Conservation (phyloP, 1,140 invertebrate species). For the Atta texana region DNA sequence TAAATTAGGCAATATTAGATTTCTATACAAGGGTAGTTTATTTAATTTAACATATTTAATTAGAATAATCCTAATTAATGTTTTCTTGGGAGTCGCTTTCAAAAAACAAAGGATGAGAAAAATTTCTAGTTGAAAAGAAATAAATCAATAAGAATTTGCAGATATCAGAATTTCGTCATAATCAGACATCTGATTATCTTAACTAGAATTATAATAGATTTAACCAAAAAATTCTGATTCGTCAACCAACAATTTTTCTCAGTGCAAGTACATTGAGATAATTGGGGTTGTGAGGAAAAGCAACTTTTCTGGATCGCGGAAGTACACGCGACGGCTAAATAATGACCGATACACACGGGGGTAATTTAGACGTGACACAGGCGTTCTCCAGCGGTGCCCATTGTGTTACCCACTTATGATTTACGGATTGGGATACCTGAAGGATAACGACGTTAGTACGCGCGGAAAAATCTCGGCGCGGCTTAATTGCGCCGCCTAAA, state of each 20-base stretch:
- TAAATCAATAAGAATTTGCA: no score
- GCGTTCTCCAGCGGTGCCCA: constrained; percentile 32
- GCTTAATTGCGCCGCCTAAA: constrained; percentile 74
- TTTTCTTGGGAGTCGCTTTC: background rate
- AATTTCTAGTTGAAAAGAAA: no score
- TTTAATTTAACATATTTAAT: background rate
- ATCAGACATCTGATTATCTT: no score
- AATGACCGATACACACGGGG: background rate
- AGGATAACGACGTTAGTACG: constrained; percentile 50
- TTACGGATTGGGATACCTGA: constrained; percentile 35
- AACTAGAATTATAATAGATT: no score
- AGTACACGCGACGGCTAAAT: background rate
- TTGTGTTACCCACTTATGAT: constrained; percentile 51
- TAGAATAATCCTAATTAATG: background rate
- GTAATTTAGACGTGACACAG: constrained; percentile 43
- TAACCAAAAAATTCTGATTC: no score
- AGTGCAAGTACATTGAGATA: background rate
- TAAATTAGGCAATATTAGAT: no score
- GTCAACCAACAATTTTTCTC: no score
- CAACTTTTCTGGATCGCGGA: constrained; percentile 41
- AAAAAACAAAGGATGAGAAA: background rate
- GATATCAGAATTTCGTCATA: no score
- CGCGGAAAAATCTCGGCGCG: constrained; percentile 44
- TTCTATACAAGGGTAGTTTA: no score
- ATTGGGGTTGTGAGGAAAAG: constrained; percentile 19